A percentile compares a stretch with the other conserved stretches of the same genome.
Conservation (phyloP, 2,797 vertebrate species). For the Danio tinwini region DNA sequence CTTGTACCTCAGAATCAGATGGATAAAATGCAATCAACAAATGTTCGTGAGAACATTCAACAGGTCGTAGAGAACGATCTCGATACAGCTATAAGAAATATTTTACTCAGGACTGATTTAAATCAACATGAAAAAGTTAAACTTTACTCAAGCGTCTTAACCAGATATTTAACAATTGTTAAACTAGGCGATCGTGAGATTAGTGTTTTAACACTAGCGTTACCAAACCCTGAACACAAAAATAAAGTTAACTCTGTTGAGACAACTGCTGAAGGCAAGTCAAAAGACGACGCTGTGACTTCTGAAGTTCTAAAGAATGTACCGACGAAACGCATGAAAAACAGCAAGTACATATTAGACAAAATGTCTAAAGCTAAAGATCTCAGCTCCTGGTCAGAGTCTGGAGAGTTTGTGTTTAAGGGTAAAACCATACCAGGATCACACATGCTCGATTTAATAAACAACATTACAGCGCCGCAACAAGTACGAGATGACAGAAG, state of each 20-base stretch:
- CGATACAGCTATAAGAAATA: background rate
- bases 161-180: background rate
- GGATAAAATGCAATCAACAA: background rate
- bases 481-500: background rate
- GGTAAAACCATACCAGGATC: background rate
- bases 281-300: background rate
- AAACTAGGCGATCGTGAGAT: background rate
- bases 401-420: constrained; percentile 21
- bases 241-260: background rate
- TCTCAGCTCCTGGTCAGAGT: background rate
- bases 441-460: background rate
- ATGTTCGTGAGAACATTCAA: background rate
- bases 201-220: background rate
- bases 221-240: background rate
- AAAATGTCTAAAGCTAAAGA: background rate
- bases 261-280: background rate
- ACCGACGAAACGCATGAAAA: background rate
- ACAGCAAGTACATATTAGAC: constrained; percentile 22
- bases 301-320: background rate
- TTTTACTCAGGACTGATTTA: no score
- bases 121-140: no score
- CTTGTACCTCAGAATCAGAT: no score
- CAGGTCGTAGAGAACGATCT: background rate
- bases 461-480: no score
- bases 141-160: background rate